Evolutionary conservation across 2,888 invertebrate genomes (phyloP).

Genomic region (Rhodophaea formosa): DNA sequence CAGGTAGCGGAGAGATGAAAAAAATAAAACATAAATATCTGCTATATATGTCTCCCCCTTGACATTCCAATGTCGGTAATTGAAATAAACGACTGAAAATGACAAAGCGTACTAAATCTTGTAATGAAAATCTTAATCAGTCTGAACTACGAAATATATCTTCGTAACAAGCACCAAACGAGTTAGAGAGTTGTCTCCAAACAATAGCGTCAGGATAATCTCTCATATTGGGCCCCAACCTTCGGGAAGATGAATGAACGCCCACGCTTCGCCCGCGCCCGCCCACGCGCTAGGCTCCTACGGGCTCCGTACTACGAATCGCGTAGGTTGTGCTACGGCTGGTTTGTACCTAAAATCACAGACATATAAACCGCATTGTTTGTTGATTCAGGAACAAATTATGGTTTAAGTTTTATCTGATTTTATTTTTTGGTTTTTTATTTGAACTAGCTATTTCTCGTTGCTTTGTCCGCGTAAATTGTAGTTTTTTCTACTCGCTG

Average conservation of each 20-base stretch:
- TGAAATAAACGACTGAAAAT: not conserved
- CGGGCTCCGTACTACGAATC: slow-evolving; percentile 41
- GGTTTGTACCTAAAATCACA: too few relatives aligned
- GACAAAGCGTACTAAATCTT: not conserved
- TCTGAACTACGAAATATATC: slow-evolving; percentile 1
- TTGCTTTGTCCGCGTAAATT: too few relatives aligned
- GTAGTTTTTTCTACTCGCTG: too few relatives aligned
- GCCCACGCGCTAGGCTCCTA: slow-evolving; percentile 11
- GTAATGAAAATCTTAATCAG: not conserved
- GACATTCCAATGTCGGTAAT: not conserved
- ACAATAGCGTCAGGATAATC: slow-evolving; percentile 5
- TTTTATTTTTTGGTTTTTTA: too few relatives aligned
- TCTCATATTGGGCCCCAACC: slow-evolving; percentile 11
- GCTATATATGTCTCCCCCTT: too few relatives aligned
- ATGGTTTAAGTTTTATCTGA: too few relatives aligned
- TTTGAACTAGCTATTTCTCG: too few relatives aligned
- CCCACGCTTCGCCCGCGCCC: slow-evolving; percentile 34
- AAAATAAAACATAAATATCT: too few relatives aligned
- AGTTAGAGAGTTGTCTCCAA: slow-evolving; percentile 1
- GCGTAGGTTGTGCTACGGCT: not conserved
- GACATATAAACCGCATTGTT: too few relatives aligned
- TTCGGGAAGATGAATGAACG: slow-evolving; percentile 41
- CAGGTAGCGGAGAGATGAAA: too few relatives aligned
- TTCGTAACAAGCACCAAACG: not conserved
- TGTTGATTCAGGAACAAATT: too few relatives aligned